Percentiles rank a stretch among this genome's conserved stretches.
These are phyloP conservation scores for Scaptomyza pallida DNA, from an alignment of 1,140 invertebrate genomes.

Conservation along the genomic window DNA sequence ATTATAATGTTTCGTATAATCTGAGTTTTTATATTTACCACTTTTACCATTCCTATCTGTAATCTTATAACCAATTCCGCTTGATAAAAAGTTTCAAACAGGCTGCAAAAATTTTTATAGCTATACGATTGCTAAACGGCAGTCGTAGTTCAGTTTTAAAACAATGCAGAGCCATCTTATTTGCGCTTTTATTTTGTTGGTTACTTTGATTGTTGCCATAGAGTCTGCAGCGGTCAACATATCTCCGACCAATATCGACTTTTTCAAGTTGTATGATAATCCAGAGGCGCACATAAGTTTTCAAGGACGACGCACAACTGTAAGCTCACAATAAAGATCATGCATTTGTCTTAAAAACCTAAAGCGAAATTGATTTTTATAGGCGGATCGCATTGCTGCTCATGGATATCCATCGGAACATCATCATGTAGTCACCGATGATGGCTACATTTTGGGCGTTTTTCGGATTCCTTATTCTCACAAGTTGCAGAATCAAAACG, in stretches of 20 bases:
- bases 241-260: constrained; percentile 37
- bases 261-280: constrained; percentile 57
- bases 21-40: no score
- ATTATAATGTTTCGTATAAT: no score
- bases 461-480: constrained; percentile 84
- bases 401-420: constrained; percentile 85
- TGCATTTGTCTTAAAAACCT: no score
- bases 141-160: constrained; percentile 5
- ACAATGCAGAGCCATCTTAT: constrained; percentile 39
- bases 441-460: constrained; percentile 85
- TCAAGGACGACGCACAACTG: constrained; percentile 44
- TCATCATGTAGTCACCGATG: constrained; percentile 84
- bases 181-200: constrained; percentile 13
- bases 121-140: no score
- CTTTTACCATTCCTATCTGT: no score
- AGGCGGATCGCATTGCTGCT: constrained; percentile 56
- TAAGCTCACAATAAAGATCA: constrained; percentile 2
- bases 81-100: no score
- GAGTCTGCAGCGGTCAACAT: constrained; percentile 29
- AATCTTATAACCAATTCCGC: no score
- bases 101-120: no score
- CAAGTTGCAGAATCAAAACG: constrained; percentile 50
- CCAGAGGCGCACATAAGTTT: constrained; percentile 58
- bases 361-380: no score
- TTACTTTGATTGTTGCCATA: not conserved